Evolutionary conservation across 2,888 invertebrate species (phyloP).

Genomic region (Spicauda simplicius): DNA sequence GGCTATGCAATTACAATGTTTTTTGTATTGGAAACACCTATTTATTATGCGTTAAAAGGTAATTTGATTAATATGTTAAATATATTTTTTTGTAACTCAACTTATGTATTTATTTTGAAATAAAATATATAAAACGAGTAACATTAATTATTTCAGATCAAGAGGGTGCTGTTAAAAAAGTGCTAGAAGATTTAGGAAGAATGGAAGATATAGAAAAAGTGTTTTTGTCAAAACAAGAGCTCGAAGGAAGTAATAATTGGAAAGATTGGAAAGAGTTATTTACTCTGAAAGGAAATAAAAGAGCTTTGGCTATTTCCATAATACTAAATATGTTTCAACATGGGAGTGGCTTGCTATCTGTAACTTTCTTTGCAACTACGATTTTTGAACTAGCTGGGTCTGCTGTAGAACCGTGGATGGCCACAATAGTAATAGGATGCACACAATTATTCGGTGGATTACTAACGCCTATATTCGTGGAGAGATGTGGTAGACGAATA

Average conservation of each 20-base stretch:
- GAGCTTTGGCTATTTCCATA: conserved; percentile 3
- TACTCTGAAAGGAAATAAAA: conserved; percentile 15
- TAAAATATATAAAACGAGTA: not conserved
- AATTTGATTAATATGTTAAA: not conserved
- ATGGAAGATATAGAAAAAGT: conserved; percentile 1
- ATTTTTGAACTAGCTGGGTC: conserved; percentile 39
- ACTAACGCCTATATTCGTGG: conserved; percentile 38
- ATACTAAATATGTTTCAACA: conserved; percentile 17
- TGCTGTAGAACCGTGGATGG: conserved; percentile 32
- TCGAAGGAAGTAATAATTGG: not conserved
- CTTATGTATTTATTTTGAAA: no score
- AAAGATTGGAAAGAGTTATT: conserved; percentile 18
- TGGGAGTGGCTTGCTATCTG: conserved; percentile 37
- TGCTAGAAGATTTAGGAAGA: conserved; percentile 12
- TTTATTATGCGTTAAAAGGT: conserved; percentile 53
- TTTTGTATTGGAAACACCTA: conserved; percentile 54
- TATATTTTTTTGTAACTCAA: no score
- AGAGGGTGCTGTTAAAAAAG: not conserved
- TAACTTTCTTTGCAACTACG: conserved; percentile 36
- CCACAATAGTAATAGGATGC: conserved; percentile 38
- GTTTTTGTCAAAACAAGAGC: not conserved
- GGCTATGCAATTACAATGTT: conserved; percentile 45
- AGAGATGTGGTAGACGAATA: conserved; percentile 38
- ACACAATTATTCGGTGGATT: conserved; percentile 38
- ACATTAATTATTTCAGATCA: conserved; percentile 10